phyloP scores from a whole-genome alignment of 2,797 vertebrate species.

The Hafferia zeledoni region DNA sequence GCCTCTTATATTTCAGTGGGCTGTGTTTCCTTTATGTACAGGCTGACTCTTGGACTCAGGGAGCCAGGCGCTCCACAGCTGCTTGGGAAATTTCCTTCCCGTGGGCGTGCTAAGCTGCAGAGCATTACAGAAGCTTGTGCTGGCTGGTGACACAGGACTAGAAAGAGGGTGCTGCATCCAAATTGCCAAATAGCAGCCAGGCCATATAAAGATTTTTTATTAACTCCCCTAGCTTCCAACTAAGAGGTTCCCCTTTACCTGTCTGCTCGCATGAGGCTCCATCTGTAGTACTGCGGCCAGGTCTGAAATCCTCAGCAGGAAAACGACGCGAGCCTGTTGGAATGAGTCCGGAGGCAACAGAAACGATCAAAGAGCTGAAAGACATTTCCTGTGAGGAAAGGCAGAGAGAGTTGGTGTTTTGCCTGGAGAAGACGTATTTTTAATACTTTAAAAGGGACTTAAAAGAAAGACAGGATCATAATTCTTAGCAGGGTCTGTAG shows the following conservation, averaged over 20 bases:
- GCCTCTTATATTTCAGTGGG: fast-evolving
- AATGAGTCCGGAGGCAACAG: fast-evolving
- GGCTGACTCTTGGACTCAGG: fast-evolving
- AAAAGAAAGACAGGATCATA: neutral
- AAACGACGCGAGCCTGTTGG: too few relatives aligned
- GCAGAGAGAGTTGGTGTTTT: neutral
- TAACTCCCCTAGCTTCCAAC: neutral
- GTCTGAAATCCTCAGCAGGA: neutral
- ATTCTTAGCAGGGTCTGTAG: neutral
- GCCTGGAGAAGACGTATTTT: neutral
- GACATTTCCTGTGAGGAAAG: fast-evolving
- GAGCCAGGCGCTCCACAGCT: neutral
- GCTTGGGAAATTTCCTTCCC: neutral
- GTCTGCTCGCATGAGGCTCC: neutral
- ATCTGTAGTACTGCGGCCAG: fast-evolving
- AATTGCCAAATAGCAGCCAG: neutral
- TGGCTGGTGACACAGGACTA: fast-evolving
- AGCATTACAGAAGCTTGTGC: neutral
- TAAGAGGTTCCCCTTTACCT: fast-evolving
- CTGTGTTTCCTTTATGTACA: too few relatives aligned
- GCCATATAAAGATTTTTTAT: too few relatives aligned
- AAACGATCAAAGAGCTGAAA: neutral
- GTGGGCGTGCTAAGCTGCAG: fast-evolving
- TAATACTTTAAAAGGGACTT: fast-evolving
- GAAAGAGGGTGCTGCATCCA: neutral